A percentile compares a stretch with the other conserved stretches of the same genome.
These are phyloP conservation scores for Dendropsophus ebraccatus DNA, from an alignment of 2,113 vertebrate species.

Conservation along the genomic window DNA sequence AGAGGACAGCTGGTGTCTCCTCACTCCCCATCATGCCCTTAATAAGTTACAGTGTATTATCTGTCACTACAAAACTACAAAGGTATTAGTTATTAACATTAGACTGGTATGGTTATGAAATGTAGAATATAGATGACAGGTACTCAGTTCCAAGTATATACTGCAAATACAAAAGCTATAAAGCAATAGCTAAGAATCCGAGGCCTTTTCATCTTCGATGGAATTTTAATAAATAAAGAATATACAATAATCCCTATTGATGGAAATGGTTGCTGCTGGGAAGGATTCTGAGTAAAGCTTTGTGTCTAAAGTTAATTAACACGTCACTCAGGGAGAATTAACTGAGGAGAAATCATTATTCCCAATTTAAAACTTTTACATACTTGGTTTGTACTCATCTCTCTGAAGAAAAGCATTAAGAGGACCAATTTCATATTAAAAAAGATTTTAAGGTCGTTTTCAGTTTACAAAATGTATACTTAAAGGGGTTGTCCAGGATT, in stretches of 20 bases:
- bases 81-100: no score
- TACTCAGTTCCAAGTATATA: not conserved
- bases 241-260: constrained; percentile 22
- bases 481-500: no score
- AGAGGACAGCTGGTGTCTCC: not conserved
- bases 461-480: not conserved
- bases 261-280: not conserved
- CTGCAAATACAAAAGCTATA: not conserved
- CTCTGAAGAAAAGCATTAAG: not conserved
- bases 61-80: not conserved
- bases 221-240: constrained; percentile 30
- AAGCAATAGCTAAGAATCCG: not conserved
- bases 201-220: not conserved
- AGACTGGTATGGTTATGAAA: not conserved
- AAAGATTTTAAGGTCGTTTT: not conserved
- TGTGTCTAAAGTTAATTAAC: constrained; percentile 34
- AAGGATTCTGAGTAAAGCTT: constrained; percentile 1
- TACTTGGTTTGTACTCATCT: not conserved
- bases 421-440: not conserved
- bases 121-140: not conserved
- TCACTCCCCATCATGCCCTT: not conserved
- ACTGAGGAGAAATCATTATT: not conserved
- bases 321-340: constrained; percentile 36
- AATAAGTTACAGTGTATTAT: not conserved
- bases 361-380: constrained; percentile 8